Evolutionary conservation across 2,888 invertebrate species (phyloP).

Genomic region (Cephus spinipes): DNA sequence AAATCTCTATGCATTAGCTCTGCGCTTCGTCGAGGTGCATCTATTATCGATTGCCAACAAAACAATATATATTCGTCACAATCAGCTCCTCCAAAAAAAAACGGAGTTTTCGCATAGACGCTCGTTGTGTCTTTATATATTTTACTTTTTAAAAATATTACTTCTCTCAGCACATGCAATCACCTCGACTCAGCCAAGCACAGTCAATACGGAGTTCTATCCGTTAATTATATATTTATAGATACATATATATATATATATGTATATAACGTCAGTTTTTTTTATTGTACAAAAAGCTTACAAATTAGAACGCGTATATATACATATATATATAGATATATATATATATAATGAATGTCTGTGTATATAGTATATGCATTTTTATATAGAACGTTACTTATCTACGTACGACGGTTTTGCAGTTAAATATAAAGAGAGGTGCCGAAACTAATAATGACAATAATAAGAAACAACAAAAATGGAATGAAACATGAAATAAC

Average conservation of each 20-base stretch:
- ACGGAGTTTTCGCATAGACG: not conserved
- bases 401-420: not conserved
- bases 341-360: not conserved
- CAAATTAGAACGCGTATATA: conserved; percentile 34
- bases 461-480: not conserved
- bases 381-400: not conserved
- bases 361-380: not conserved
- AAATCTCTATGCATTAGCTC: conserved; percentile 12
- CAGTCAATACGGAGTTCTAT: conserved; percentile 31
- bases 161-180: not conserved
- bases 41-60: not conserved
- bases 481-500: not conserved
- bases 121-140: not conserved
- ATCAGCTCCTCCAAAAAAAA: not conserved
- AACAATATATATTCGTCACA: not conserved
- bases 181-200: not conserved
- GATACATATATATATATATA: not conserved
- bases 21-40: conserved; percentile 1
- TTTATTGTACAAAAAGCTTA: conserved; percentile 58
- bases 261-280: conserved; percentile 41
- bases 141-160: not conserved
- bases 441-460: not conserved
- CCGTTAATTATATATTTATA: not conserved
- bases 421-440: not conserved
- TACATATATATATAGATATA: not conserved